phyloP scores from a whole-genome alignment of 2,888 invertebrate genomes.

The Lomographa bimaculata region DNA sequence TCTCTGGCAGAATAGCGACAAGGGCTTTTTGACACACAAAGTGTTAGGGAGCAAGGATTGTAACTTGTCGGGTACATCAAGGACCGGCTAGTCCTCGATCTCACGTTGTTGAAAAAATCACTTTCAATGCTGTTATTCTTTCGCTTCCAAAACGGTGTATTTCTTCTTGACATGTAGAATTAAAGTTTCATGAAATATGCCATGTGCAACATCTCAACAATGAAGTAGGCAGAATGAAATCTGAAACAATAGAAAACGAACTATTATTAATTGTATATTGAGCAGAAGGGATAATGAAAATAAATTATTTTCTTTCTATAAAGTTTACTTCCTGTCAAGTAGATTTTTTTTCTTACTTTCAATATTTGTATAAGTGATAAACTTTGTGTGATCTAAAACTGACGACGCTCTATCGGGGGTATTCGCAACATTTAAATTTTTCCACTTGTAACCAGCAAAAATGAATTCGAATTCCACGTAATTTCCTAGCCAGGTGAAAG shows the following conservation, averaged over 20 bases:
- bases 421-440: too few relatives aligned
- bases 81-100: constrained; percentile 82
- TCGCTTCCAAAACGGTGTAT: constrained; percentile 52
- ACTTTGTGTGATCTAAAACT: too few relatives aligned
- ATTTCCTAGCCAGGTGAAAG: too few relatives aligned
- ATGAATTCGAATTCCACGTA: too few relatives aligned
- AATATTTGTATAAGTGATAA: too few relatives aligned
- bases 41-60: constrained; percentile 77
- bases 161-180: constrained; percentile 74
- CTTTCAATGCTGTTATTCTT: constrained; percentile 65
- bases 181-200: constrained; percentile 62
- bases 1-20: constrained; percentile 83
- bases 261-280: too few relatives aligned
- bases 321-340: too few relatives aligned
- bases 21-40: constrained; percentile 73
- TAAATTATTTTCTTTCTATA: too few relatives aligned
- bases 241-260: constrained; percentile 63
- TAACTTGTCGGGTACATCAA: constrained; percentile 80
- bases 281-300: too few relatives aligned
- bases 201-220: constrained; percentile 68
- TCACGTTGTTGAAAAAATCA: constrained; percentile 70
- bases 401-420: too few relatives aligned
- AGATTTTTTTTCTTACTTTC: too few relatives aligned
- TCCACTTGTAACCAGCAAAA: too few relatives aligned
- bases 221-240: constrained; percentile 46